Conservation (phyloP, 2,888 invertebrate species). For the Meteorus colon region DNA sequence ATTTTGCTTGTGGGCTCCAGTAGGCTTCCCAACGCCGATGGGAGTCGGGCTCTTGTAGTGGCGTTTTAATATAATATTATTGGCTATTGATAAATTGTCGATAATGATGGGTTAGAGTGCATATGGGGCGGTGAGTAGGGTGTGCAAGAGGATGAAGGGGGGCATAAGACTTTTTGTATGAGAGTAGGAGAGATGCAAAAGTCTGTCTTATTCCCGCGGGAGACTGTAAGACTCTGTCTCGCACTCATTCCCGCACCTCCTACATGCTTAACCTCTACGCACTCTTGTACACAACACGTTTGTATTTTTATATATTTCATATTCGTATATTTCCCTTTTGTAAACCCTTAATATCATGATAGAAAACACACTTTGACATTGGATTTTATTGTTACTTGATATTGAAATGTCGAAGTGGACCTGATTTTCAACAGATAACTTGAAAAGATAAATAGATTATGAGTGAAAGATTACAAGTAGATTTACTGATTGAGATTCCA, state of each 20-base stretch:
- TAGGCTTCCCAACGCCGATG: constrained; percentile 44
- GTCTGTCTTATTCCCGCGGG: constrained; percentile 38
- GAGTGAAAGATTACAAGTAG: neutral
- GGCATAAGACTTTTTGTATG: constrained; percentile 45
- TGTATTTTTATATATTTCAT: constrained; percentile 16
- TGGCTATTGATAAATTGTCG: constrained; percentile 74
- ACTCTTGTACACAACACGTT: constrained; percentile 22
- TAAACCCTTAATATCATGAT: neutral
- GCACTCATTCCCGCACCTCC: constrained; percentile 35
- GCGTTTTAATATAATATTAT: constrained; percentile 73
- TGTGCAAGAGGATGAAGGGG: constrained; percentile 43
- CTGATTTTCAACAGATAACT: too few species aligned
- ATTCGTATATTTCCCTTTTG: constrained; percentile 10
- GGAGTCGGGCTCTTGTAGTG: constrained; percentile 48
- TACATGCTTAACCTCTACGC: constrained; percentile 8
- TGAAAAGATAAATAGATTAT: too few species aligned
- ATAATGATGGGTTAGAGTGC: constrained; percentile 71
- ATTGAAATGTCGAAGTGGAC: neutral
- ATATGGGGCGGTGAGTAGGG: constrained; percentile 22
- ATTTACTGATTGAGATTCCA: neutral
- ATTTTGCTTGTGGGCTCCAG: constrained; percentile 45
- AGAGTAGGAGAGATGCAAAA: constrained; percentile 46
- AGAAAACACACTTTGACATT: neutral
- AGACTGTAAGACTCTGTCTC: constrained; percentile 17
- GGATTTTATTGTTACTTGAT: neutral